Base-by-base conservation (phyloP, 2,888 invertebrate genomes). In the Pristionchus fissidentatus region DNA sequence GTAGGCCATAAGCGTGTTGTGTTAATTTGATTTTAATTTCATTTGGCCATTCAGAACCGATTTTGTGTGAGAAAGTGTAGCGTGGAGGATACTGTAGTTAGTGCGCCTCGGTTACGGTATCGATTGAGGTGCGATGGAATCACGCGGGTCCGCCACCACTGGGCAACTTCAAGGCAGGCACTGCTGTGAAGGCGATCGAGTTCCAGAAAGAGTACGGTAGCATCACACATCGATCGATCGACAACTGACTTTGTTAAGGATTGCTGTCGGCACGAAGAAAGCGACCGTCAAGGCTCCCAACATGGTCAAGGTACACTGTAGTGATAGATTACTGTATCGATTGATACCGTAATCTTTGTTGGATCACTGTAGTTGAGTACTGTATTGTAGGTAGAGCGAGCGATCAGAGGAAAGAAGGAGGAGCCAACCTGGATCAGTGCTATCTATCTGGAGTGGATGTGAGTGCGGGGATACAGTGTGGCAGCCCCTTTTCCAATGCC, bases 91-190 rank as follows among this genome's bases (percentile, higher is more conserved):
- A 70, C 70, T 70, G 70, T 70, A 70, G 70, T 10, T 26, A 38
- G 38, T n/a, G n/a, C n/a, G n/a, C n/a, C n/a, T n/a, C n/a, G n/a
- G n/a, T n/a, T n/a, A n/a, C n/a, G n/a, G n/a, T n/a, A n/a, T n/a
- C n/a, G n/a, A 35, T n/a, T 41, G 38, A 79, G 79, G 55, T 79
- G 55, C 79, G 79, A 79, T 79, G 79, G 79, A 55, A 57, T 57
- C 79, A 79, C 57, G 22, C 55, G 55, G 79, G 79, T 5, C 79
- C 79, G 15, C 55, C 55, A 38, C 79, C 79, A 10, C 79, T 79
- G 19, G 55, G 55, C 57, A 79, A 38, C 38, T 57, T 57, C 55
- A 57, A 79, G 38, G 55, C 55, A 10, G 79, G 79, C 2, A 79
- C 79, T 2, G 19, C 41, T n/a, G 79, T 79, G 26, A 79, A 57